Base-by-base conservation (phyloP, 2,797 vertebrate genomes). In the Aulostomus chinensis region DNA sequence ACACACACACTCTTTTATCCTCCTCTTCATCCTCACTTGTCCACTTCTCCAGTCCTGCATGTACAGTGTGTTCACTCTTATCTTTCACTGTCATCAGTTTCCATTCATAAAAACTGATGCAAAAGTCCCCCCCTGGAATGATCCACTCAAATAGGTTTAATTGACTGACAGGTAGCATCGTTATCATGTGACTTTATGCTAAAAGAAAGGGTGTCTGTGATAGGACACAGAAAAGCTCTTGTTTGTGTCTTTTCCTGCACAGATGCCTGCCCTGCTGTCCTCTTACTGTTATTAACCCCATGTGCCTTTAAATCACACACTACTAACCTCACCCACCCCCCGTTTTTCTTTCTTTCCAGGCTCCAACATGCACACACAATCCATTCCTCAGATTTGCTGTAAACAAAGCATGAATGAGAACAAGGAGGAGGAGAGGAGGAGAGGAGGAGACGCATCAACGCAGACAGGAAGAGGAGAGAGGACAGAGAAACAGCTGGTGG, bases 361-460 rank as follows among this genome's bases (percentile, higher is more conserved):
- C 57, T 29, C 37, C 21, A 24, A 37, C 51, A 66, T 39, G 36
- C 53, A 39, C 53, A 55, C 16, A 25, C 41, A 20, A 25, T 34
- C 17, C n/a, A n/a, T n/a, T 10, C 18, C 37, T 46, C 69, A 72
- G 70, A 64, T 58, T 73, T 32, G 64, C 73, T 73, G 78, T 85
- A 85, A 88, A 85, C 80, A 87, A 88, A 84, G 60, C 74, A 78
- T 88, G 86, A 89, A 85, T 72, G 88, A 90, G 88, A 11, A 22
- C 22, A 41, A 15, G 28, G 43, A 6, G 33, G 32, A 18, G 41
- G 48, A 60, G 22, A 14, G 2, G 42, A 32, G 32, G 43, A 37
- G 45, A 35, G 69, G 52, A 60, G 49, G 41, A 42, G 62, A 60
- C 40, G 47, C 52, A 65, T 48, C 46, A 43, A 75, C 40, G 57